A percentile compares a stretch with the other conserved stretches of the same genome.
Conservation (phyloP, 2,113 vertebrate genomes). For the Psephotus haematonotus region DNA sequence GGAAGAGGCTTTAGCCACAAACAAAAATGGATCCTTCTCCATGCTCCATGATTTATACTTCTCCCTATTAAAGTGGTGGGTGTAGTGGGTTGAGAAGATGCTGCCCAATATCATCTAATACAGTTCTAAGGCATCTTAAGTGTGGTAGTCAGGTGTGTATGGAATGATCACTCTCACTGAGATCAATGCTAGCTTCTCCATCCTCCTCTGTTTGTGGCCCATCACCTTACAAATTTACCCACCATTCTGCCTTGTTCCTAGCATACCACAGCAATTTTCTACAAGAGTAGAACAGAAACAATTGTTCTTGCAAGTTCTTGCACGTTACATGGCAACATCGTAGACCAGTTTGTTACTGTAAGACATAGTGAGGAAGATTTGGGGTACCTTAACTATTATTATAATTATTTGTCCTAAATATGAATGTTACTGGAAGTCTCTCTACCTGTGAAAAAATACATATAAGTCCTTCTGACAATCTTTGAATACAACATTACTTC, state of each 20-base stretch:
- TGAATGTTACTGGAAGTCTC: neutral
- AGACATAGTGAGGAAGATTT: neutral
- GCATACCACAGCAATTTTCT: neutral
- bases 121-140: neutral
- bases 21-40: neutral
- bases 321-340: neutral
- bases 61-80: neutral
- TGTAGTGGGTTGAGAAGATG: neutral
- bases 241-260: neutral
- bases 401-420: neutral
- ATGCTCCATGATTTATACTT: neutral
- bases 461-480: neutral
- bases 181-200: neutral
- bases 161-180: neutral
- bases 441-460: neutral
- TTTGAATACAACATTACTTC: neutral
- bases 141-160: neutral
- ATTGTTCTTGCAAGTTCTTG: neutral
- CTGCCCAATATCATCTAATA: neutral
- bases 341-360: neutral
- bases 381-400: neutral
- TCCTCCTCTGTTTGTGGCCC: neutral
- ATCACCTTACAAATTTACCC: neutral
- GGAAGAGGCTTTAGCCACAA: neutral
- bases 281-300: neutral